Evolutionary conservation across 2,797 vertebrate species (phyloP).

Genomic region (Cirrhinus molitorella): DNA sequence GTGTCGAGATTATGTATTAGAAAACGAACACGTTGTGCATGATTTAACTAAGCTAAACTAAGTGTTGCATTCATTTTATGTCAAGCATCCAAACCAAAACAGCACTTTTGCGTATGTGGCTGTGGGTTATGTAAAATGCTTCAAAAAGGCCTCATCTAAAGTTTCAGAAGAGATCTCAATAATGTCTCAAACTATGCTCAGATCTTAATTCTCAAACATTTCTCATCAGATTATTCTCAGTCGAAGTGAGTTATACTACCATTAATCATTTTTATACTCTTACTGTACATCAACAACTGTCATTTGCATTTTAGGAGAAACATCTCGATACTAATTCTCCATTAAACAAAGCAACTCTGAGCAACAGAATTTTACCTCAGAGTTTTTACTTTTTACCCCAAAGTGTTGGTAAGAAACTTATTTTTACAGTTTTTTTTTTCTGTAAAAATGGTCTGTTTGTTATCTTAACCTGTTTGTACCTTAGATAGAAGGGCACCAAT

Average conservation of each 20-base stretch:
- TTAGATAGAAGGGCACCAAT: too few relatives aligned
- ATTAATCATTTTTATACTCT: neutral
- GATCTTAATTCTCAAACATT: neutral
- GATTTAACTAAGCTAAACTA: neutral
- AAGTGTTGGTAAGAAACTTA: neutral
- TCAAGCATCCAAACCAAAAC: neutral
- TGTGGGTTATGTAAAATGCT: slow-evolving; percentile 7
- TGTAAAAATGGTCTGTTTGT: neutral
- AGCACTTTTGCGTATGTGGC: slow-evolving; percentile 1
- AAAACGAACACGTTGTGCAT: neutral
- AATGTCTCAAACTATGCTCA: neutral
- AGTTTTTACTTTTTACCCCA: neutral
- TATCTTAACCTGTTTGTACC: neutral
- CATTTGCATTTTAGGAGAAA: neutral
- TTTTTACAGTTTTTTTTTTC: too few relatives aligned
- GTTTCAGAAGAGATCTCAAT: neutral
- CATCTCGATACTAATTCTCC: neutral
- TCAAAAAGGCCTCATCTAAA: neutral
- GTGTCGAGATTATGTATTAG: slow-evolving; percentile 26
- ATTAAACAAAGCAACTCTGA: neutral
- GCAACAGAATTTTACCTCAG: neutral
- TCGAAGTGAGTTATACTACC: neutral
- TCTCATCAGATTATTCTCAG: neutral
- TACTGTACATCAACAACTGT: neutral
- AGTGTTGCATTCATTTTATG: neutral